Percentiles rank a stretch among this genome's conserved stretches.
Evolutionary conservation across 2,113 vertebrate genomes (phyloP).

Genomic region (Beaufortia kweichowensis): DNA sequence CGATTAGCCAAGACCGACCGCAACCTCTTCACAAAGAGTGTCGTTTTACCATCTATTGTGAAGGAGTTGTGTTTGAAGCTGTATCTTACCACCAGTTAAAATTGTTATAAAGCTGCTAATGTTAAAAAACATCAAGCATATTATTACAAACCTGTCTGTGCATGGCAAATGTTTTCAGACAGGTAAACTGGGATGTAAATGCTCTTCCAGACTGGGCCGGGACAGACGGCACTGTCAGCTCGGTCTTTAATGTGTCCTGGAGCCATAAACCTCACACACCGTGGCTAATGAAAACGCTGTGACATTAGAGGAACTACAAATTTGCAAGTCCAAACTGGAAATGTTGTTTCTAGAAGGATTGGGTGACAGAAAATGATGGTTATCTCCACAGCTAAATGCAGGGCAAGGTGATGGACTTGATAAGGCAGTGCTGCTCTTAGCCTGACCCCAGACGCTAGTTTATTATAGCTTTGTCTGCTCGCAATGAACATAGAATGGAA

Average conservation of each 20-base stretch:
- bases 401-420: slow-evolving; percentile 50
- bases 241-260: slow-evolving; percentile 58
- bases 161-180: slow-evolving; percentile 37
- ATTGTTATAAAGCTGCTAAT: slow-evolving; percentile 1
- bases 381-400: slow-evolving; percentile 64
- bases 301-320: slow-evolving; percentile 56
- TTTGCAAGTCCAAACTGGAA: slow-evolving; percentile 62
- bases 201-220: slow-evolving; percentile 48
- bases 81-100: background rate
- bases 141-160: slow-evolving; percentile 21
- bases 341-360: slow-evolving; percentile 61
- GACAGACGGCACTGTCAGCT: slow-evolving; percentile 49
- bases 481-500: background rate
- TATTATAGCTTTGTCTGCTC: background rate
- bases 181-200: slow-evolving; percentile 46
- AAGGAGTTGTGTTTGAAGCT: slow-evolving; percentile 23
- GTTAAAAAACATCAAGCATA: slow-evolving; percentile 16
- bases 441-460: slow-evolving; percentile 17
- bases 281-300: slow-evolving; percentile 69
- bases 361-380: slow-evolving; percentile 67
- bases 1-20: slow-evolving; percentile 10
- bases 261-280: slow-evolving; percentile 56
- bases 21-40: slow-evolving; percentile 17
- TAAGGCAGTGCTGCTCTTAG: slow-evolving; percentile 17
- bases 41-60: slow-evolving; percentile 21